Base-by-base conservation (phyloP, 2,797 vertebrate genomes). In the Sebastolobus alascanus region DNA sequence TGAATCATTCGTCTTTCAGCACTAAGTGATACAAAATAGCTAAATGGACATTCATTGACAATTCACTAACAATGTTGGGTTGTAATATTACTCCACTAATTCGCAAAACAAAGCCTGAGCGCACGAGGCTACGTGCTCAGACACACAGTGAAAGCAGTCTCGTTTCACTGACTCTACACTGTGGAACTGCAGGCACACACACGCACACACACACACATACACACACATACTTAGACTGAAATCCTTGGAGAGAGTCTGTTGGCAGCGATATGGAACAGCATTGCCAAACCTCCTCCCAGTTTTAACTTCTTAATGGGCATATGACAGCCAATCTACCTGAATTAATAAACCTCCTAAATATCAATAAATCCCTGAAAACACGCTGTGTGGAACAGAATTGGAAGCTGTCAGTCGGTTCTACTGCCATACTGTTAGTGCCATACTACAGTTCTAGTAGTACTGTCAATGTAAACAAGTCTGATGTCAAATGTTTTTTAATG, bases 321-420 rank as follows among this genome's bases (percentile, higher is more conserved):
- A 81, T 89, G 90, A 91, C 91, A 85, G 87, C 85, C 80, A 75
- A 79, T 89, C 89, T 58, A 90, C 84, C 85, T 90, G 85, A 94
- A 92, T 92, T 91, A 94, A 93, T 92, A 89, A 91, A 84, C 80
- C 85, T 77, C 69, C 80, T 91, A 85, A 94, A 92, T 82, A 90
- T 85, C 75, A 93, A 91, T 86, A 84, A 85, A 72, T 8, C 20
- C 31, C 65, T 12, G 68, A 83, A 79, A 91, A 84, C 75, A 84
- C 72, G 66, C 68, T 3, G n/a, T 27, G 70, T 59, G 55, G 4
- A 83, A 63, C 52, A 67, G 55, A 65, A 80, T 60, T 69, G 79
- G 22, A 77, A 78, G 77, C 38, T 75, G 18, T 74, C 52, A 79
- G 60, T 43, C 1, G 8, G n/a, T 63, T 73, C 29, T 25, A 11